These are phyloP conservation scores for Drosophila robusta DNA, from an alignment of 2,888 invertebrate species.

Conservation along the genomic window DNA sequence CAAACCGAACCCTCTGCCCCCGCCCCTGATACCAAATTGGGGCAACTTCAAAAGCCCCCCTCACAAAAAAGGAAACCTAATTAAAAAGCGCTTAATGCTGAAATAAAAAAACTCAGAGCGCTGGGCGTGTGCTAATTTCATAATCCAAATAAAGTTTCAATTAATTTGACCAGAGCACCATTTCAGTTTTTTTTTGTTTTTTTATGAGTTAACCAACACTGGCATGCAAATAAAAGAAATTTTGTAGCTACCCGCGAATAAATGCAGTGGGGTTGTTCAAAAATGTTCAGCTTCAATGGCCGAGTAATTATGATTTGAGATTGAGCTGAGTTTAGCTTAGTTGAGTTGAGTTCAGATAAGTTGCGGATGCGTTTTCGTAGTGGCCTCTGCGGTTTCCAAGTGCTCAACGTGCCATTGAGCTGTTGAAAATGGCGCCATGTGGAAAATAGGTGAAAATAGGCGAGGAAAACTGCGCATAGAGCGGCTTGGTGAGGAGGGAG, in stretches of 20 bases:
- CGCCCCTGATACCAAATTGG: slow-evolving; percentile 6
- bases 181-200: slow-evolving; percentile 35
- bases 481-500: no score
- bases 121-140: slow-evolving; percentile 75
- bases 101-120: slow-evolving; percentile 35
- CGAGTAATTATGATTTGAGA: slow-evolving; percentile 58
- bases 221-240: slow-evolving; percentile 38
- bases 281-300: slow-evolving; percentile 56
- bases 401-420: slow-evolving; percentile 12
- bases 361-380: slow-evolving; percentile 3
- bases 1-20: not conserved
- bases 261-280: slow-evolving; percentile 37
- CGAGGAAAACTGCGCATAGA: not conserved
- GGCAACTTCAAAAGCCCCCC: slow-evolving; percentile 45
- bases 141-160: slow-evolving; percentile 82
- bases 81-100: slow-evolving; percentile 75
- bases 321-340: slow-evolving; percentile 27
- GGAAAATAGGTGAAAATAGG: slow-evolving; percentile 16
- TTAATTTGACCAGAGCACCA: slow-evolving; percentile 66
- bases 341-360: slow-evolving; percentile 7
- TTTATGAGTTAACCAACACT: not conserved
- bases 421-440: slow-evolving; percentile 23
- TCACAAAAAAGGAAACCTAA: slow-evolving; percentile 59
- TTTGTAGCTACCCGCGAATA: slow-evolving; percentile 39
- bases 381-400: slow-evolving; percentile 9